These are phyloP conservation scores for Romanogobio albipinnatus DNA, from an alignment of 2,113 vertebrate species.

Conservation along the genomic window DNA sequence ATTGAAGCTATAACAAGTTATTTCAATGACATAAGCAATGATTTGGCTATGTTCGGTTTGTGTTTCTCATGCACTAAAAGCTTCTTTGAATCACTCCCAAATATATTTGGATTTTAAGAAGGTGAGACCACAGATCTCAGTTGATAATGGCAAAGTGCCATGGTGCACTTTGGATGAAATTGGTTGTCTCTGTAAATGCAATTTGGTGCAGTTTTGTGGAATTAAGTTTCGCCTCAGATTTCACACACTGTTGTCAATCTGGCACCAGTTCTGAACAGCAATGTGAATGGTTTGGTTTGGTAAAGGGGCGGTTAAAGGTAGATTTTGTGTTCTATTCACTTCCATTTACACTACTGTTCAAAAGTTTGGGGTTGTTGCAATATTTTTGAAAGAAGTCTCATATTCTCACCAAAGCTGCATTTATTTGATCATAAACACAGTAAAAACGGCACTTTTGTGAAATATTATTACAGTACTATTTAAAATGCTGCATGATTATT, in stretches of 20 bases:
- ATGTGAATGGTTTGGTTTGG: too few relatives aligned
- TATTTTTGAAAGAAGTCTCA: background rate
- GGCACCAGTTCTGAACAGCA: too few relatives aligned
- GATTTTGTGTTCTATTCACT: too few relatives aligned
- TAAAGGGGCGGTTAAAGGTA: too few relatives aligned
- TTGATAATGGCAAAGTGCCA: background rate
- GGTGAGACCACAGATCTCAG: background rate
- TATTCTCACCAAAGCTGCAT: background rate
- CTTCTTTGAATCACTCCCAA: conserved; percentile 10
- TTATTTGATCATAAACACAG: background rate
- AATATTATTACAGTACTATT: background rate
- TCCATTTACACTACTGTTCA: background rate
- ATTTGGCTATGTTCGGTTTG: conserved; percentile 2
- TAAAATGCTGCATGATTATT: too few relatives aligned
- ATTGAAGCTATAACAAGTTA: background rate
- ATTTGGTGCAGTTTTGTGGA: background rate
- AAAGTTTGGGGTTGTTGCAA: background rate
- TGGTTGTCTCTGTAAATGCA: background rate
- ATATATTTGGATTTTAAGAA: conserved; percentile 4
- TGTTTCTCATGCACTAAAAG: conserved; percentile 15
- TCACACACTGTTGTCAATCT: too few relatives aligned
- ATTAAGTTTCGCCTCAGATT: too few relatives aligned
- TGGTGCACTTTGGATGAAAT: background rate
- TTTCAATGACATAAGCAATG: conserved; percentile 7
- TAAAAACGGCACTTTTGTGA: background rate